phyloP scores from a whole-genome alignment of 2,888 invertebrate genomes.

The Heliconius sara region DNA sequence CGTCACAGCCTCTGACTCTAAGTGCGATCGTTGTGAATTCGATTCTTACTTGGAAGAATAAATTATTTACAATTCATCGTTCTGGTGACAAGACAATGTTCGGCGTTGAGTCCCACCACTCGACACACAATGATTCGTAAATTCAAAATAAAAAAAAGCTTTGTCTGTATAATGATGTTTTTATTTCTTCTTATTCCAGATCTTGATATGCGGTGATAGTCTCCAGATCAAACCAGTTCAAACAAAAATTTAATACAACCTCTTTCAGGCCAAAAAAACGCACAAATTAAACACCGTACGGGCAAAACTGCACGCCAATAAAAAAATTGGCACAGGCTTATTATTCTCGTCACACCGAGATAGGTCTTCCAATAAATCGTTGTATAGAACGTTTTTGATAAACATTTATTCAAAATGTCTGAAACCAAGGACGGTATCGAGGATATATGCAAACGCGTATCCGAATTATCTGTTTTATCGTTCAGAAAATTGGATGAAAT shows the following conservation, averaged over 20 bases:
- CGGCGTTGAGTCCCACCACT: no score
- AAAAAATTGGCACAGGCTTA: slow-evolving; percentile 47
- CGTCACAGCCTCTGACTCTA: no score
- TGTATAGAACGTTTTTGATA: slow-evolving; percentile 44
- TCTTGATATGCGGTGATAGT: slow-evolving; percentile 81
- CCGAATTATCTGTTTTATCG: slow-evolving; percentile 69
- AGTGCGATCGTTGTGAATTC: no score
- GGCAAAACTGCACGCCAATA: slow-evolving; percentile 52
- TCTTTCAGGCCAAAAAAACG: slow-evolving; percentile 45
- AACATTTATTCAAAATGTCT: slow-evolving; percentile 48
- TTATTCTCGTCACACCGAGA: slow-evolving; percentile 60
- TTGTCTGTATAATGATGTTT: neutral
- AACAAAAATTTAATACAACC: slow-evolving; percentile 51
- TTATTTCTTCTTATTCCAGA: slow-evolving; percentile 61
- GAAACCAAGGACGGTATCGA: slow-evolving; percentile 57
- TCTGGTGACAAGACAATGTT: no score
- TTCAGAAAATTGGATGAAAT: slow-evolving; percentile 75
- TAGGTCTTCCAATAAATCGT: slow-evolving; percentile 52
- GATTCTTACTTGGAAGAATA: no score
- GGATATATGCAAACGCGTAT: slow-evolving; percentile 59
- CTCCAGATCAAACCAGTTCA: slow-evolving; percentile 55
- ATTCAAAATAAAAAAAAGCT: neutral
- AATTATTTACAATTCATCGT: no score
- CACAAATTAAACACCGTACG: slow-evolving; percentile 57
- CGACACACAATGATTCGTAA: no score